phyloP scores from a whole-genome alignment of 2,888 invertebrate species.

The Machimus atricapillus region DNA sequence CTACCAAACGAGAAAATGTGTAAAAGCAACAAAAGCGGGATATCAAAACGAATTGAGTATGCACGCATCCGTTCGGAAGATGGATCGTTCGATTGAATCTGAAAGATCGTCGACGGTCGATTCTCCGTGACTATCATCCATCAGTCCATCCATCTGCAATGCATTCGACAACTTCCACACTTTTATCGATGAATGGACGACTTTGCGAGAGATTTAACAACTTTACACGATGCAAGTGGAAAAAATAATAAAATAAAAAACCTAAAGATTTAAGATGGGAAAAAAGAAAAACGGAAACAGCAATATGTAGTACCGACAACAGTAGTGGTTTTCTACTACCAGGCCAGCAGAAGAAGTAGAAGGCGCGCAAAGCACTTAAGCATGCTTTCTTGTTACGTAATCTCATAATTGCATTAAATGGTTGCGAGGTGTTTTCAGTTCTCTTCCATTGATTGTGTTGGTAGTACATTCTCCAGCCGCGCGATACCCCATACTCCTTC shows the following conservation, averaged over 20 bases:
- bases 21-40: neutral
- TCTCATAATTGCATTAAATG: constrained; percentile 35
- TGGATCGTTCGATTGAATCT: neutral
- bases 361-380: neutral
- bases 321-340: neutral
- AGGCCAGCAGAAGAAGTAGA: neutral
- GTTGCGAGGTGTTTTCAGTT: neutral
- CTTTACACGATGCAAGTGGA: constrained; percentile 14
- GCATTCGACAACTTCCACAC: neutral
- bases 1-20: neutral
- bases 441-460: neutral
- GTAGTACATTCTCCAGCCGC: neutral
- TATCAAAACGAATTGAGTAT: constrained; percentile 6
- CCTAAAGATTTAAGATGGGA: neutral
- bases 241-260: neutral
- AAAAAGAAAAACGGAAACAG: neutral
- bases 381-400: constrained; percentile 33
- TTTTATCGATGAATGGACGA: constrained; percentile 30
- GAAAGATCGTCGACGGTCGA: constrained; percentile 11
- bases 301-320: neutral
- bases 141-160: neutral
- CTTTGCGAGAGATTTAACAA: constrained; percentile 27
- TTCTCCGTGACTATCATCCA: neutral
- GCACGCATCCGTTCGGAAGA: neutral
- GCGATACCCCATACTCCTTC: neutral